Evolutionary conservation across 2,888 invertebrate species (phyloP), one percentile per base, ranked within the genome.

Genomic region (Microctonus brassicae): DNA sequence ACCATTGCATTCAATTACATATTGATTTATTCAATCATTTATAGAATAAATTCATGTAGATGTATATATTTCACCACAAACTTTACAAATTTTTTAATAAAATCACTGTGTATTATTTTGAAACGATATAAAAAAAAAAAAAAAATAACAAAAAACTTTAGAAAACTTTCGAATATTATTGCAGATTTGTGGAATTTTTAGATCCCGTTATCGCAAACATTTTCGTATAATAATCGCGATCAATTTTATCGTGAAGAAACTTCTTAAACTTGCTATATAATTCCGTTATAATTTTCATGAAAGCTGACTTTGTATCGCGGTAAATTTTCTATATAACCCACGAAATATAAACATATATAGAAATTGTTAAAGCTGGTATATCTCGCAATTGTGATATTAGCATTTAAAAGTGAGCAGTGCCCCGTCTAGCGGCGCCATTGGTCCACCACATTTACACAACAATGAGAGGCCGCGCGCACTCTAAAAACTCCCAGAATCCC

Each of bases 391-490:
- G 74, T 73, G 75, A 77, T 82, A 87, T 87, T 85, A 86, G 83
- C 87, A 87, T 87, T 86, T 85, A 83, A 85, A 87, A 85, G 82
- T 81, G 78, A 76, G 78, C 78, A 79, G 80, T 80, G 76, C 80
- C 81, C 82, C 75, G 80, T 81, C 81, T 84, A 83, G 82, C 84
- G 84, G 83, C 85, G 84, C 84, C 85, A 87, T 87, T 87, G 86
- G 83, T 80, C 81, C 78, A 81, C 81, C 78, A 81, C 82, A 87
- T 87, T 87, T 86, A 86, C 86, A 86, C 86, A 87, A 87, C 85
- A 87, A 87, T 87, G 83, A 86, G 82, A 72, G 73, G 76, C 82
- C 79, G 82, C 81, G 82, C 81, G 82, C 81, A 79, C 81, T 85
- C 83, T 80, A 85, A 86, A 87, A 87, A 86, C 84, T 86, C 81